These are phyloP conservation scores for Terrapene triunguis DNA, from an alignment of 2,113 vertebrate species.

Conservation along the genomic window DNA sequence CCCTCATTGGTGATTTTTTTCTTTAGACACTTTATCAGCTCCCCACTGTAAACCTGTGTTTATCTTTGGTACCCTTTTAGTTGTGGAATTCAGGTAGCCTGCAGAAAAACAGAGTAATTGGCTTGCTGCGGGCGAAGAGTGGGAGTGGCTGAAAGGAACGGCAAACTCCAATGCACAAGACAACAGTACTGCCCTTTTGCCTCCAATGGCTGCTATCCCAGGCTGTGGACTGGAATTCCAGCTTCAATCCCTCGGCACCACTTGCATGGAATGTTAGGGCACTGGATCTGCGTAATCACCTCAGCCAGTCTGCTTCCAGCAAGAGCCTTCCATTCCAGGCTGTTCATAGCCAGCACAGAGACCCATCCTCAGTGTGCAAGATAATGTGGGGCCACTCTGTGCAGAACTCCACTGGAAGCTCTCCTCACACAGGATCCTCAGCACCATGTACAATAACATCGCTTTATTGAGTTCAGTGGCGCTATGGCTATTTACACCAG, in stretches of 20 bases:
- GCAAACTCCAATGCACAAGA: neutral
- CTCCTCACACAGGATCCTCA: neutral
- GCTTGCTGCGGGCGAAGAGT: neutral
- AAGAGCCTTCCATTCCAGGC: fast-evolving
- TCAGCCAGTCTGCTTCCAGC: fast-evolving
- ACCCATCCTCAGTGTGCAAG: neutral
- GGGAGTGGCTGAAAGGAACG: neutral
- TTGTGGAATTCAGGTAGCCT: neutral
- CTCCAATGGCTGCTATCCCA: no score
- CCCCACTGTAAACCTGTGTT: constrained; percentile 30
- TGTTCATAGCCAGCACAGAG: neutral
- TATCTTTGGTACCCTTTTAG: neutral
- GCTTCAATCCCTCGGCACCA: neutral
- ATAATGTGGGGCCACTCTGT: fast-evolving
- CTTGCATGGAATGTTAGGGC: fast-evolving
- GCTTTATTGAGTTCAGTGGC: neutral
- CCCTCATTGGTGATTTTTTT: constrained; percentile 37
- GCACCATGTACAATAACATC: neutral
- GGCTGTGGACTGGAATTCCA: fast-evolving
- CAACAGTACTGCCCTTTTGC: neutral
- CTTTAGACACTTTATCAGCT: constrained; percentile 35
- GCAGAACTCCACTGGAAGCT: no score
- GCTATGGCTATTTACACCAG: neutral
- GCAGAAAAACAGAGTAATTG: neutral
- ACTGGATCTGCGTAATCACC: fast-evolving